Conservation (phyloP, 2,113 vertebrate genomes). For the Seriola rivoliana region DNA sequence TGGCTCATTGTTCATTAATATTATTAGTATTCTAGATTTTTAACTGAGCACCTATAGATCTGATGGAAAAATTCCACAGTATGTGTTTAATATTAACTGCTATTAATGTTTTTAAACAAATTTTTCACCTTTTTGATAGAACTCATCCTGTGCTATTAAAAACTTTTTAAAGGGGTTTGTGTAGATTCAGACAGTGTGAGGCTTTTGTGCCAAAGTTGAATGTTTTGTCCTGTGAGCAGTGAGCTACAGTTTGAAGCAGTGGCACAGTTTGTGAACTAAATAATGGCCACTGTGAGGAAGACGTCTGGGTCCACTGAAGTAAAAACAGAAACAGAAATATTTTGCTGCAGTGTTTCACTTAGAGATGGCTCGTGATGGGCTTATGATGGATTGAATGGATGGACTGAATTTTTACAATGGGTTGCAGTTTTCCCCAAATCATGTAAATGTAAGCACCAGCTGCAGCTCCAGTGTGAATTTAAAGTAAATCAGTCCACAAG, state of each 20-base stretch:
- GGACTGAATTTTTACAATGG: neutral
- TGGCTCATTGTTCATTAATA: slow-evolving; percentile 33
- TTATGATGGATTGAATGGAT: neutral
- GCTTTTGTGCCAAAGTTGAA: slow-evolving; percentile 68
- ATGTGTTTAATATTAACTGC: slow-evolving; percentile 64
- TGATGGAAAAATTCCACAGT: slow-evolving; percentile 29
- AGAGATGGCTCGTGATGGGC: neutral
- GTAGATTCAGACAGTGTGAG: slow-evolving; percentile 36
- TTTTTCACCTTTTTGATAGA: slow-evolving; percentile 62
- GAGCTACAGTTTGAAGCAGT: slow-evolving; percentile 1
- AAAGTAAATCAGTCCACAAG: neutral
- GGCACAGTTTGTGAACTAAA: neutral
- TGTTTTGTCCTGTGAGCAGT: slow-evolving; percentile 48
- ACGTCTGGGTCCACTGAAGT: slow-evolving; percentile 14
- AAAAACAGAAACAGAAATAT: slow-evolving; percentile 1
- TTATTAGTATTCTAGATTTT: slow-evolving; percentile 44
- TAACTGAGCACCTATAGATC: slow-evolving; percentile 36
- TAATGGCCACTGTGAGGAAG: slow-evolving; percentile 25
- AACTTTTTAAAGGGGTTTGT: slow-evolving; percentile 35
- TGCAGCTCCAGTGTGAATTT: slow-evolving; percentile 3
- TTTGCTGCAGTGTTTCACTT: slow-evolving; percentile 15
- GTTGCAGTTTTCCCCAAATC: slow-evolving; percentile 16
- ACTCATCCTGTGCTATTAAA: slow-evolving; percentile 43
- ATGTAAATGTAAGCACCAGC: slow-evolving; percentile 4
- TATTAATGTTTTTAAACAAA: slow-evolving; percentile 44